Percentiles rank a stretch among this genome's conserved stretches.
Conservation (phyloP, 1,140 invertebrate genomes). For the Caenorhabditis inopinata region DNA sequence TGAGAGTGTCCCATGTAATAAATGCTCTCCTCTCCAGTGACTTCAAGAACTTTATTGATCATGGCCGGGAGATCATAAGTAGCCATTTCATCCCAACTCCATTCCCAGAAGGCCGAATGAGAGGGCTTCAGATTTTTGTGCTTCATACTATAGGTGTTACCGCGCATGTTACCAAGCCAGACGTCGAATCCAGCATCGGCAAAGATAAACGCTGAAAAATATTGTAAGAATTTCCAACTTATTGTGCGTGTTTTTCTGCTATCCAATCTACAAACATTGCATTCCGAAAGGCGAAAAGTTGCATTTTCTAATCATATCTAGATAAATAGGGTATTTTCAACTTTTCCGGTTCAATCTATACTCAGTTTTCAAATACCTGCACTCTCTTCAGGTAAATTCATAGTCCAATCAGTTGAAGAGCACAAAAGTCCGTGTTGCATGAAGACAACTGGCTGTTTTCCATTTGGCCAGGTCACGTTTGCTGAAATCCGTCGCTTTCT, state of each 20-base stretch:
- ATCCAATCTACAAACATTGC: too few relatives aligned
- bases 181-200: slow-evolving; percentile 77
- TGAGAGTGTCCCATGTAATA: slow-evolving; percentile 69
- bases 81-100: slow-evolving; percentile 77
- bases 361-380: slow-evolving; percentile 69
- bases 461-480: slow-evolving; percentile 14
- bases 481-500: not conserved
- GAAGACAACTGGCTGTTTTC: slow-evolving; percentile 56
- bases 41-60: slow-evolving; percentile 72
- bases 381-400: slow-evolving; percentile 72
- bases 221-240: too few relatives aligned
- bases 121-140: not conserved
- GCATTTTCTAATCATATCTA: too few relatives aligned
- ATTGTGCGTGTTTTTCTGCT: too few relatives aligned
- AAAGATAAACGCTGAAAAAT: slow-evolving; percentile 71
- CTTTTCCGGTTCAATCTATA: too few relatives aligned
- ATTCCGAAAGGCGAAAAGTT: too few relatives aligned
- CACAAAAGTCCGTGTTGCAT: slow-evolving; percentile 79
- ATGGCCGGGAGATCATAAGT: slow-evolving; percentile 74
- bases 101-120: slow-evolving; percentile 41
- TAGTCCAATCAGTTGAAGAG: slow-evolving; percentile 77
- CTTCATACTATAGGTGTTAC: slow-evolving; percentile 70
- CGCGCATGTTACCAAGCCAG: slow-evolving; percentile 75
- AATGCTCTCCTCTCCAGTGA: slow-evolving; percentile 57
- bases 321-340: too few relatives aligned